A percentile compares a stretch with the other conserved stretches of the same genome.
Evolutionary conservation across 1,140 invertebrate genomes (phyloP).

Genomic region (Cydia pomonella): DNA sequence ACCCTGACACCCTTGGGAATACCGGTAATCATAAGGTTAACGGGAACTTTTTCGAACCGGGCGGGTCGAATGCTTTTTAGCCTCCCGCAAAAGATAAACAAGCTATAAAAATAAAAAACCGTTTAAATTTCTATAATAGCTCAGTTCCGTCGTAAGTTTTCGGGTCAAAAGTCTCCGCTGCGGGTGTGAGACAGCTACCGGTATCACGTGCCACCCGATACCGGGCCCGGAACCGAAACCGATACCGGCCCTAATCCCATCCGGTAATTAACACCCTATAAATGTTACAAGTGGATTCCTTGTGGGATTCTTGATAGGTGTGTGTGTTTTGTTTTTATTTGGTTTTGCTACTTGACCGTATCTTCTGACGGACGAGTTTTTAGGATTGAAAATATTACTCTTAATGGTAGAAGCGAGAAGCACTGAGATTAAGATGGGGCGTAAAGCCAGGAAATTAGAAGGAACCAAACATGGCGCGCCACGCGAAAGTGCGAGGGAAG

Average conservation of each 20-base stretch:
- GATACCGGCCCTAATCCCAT: conserved; percentile 19
- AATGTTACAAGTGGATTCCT: conserved; percentile 29
- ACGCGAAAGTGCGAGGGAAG: no score
- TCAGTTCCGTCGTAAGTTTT: conserved; percentile 12
- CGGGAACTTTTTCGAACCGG: no score
- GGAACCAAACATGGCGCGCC: no score
- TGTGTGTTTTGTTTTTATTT: background rate
- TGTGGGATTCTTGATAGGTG: background rate
- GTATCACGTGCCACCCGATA: conserved; percentile 37
- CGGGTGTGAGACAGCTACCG: conserved; percentile 32
- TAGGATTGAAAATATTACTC: no score
- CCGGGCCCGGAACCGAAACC: conserved; percentile 24
- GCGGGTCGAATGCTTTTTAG: background rate
- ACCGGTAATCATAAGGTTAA: no score
- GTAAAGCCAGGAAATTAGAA: no score
- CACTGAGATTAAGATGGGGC: no score
- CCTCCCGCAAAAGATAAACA: background rate
- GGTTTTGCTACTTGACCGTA: background rate
- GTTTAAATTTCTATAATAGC: background rate
- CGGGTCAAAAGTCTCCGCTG: background rate
- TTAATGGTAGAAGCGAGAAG: no score
- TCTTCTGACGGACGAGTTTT: no score
- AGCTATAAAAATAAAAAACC: background rate
- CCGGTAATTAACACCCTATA: conserved; percentile 31
- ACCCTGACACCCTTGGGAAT: no score